These are phyloP conservation scores for Anarhynchus alexandrinus DNA, from an alignment of 2,113 vertebrate species.

Conservation along the genomic window DNA sequence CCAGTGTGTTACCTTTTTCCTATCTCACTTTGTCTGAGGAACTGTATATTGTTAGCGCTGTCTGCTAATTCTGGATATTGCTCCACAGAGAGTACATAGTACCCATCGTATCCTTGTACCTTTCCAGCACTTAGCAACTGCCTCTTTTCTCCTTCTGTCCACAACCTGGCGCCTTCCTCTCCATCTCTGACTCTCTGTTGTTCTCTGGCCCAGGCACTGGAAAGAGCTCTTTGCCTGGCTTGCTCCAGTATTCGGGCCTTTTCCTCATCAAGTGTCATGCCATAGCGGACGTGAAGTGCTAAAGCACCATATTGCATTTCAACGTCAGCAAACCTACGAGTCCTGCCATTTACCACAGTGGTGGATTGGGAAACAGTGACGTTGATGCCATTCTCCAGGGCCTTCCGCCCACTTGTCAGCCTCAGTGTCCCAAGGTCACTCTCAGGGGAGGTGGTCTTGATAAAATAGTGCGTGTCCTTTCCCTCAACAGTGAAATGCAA, in stretches of 20 bases:
- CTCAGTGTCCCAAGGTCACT: slow-evolving; percentile 90
- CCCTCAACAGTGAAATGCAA: slow-evolving; percentile 95
- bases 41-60: slow-evolving; percentile 97
- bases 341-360: slow-evolving; percentile 92
- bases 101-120: slow-evolving; percentile 95
- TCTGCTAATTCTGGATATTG: slow-evolving; percentile 98
- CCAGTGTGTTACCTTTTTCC: slow-evolving; percentile 96
- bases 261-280: slow-evolving; percentile 94
- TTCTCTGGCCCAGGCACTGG: slow-evolving; percentile 90
- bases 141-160: slow-evolving; percentile 98
- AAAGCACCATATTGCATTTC: slow-evolving; percentile 89
- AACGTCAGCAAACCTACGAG: slow-evolving; percentile 96
- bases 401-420: slow-evolving; percentile 91
- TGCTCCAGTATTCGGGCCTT: slow-evolving; percentile 93
- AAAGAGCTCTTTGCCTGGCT: slow-evolving; percentile 91
- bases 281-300: slow-evolving; percentile 93
- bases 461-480: slow-evolving; percentile 95
- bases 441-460: slow-evolving; percentile 92
- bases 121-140: slow-evolving; percentile 94
- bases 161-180: slow-evolving; percentile 91
- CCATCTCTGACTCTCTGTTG: slow-evolving; percentile 92
- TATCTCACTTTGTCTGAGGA: slow-evolving; percentile 97
- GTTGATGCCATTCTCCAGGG: slow-evolving; percentile 95
- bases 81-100: slow-evolving; percentile 98
- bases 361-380: slow-evolving; percentile 97